Evolutionary conservation across 2,888 invertebrate genomes (phyloP), one percentile per base, ranked within the genome.

Genomic region (Fissipunctia ypsillon): DNA sequence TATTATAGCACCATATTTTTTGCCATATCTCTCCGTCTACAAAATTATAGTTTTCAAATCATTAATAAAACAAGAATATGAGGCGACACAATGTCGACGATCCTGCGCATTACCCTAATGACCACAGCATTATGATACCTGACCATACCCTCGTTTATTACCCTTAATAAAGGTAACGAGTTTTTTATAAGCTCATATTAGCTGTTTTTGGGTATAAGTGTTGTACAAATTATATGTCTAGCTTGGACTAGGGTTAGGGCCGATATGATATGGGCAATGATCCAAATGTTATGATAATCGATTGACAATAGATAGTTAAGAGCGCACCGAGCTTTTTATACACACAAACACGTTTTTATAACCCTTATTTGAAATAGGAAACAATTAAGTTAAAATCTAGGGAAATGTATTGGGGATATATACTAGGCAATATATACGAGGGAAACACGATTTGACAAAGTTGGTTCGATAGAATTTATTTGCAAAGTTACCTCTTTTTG

Each of bases 91-190:
- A 74, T 84, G 92, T 87, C 92, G 91, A 69, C 83, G 84, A 84
- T 81, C 88, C 90, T 87, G 84, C 87, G 78, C 88, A 92, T 93
- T 90, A 91, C 87, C 80, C 90, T 94, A 94, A 94, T 94, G 93
- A 93, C 91, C 87, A 87, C 87, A 88, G 89, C 91, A 93, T 94
- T 92, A 94, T 92, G 87, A 88, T 87, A 88, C 86, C 87, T 88
- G 90, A 82, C 91, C 91, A 92, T 92, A 93, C 91, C 90, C 92
- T 91, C 87, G 90, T 94, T 94, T 94, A 94, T 94, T 93, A 93
- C 91, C 93, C 91, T 91, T 94, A 94, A 94, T 94, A 91, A 92
- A 91, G 87, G 87, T 93, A 94, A 94, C 94, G 92, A 94, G 94
- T 93, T 94, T 94, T 94, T 94, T 91, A 89, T 86, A 84, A 85